Base-by-base conservation (phyloP, 2,113 vertebrate genomes). In the Phoenicopterus ruber region DNA sequence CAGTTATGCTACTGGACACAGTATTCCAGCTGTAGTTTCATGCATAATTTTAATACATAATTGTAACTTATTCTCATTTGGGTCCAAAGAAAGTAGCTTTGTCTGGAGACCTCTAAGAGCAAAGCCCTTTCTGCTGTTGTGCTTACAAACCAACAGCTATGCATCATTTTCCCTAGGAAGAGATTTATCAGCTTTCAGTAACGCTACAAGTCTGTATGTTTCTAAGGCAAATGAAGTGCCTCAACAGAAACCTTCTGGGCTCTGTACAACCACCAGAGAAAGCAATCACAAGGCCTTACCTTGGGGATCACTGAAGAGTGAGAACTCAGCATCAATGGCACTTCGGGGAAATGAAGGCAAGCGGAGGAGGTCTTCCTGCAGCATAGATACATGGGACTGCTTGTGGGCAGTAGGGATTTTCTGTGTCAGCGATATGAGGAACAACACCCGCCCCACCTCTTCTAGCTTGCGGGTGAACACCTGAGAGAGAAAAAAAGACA, bases 401-500 rank as follows among this genome's bases (percentile, higher is more conserved):
- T 99, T 99, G 98, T 99, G 99, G 40, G 99, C 98, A 4, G 98
- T 96, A 13, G 99, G 99, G 96, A 99, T 99, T 97, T 99, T 99
- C 95, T 99, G 99, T 0, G 99, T 99, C 47, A 99, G 98, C 0
- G 99, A 99, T 96, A 99, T 99, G 86, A 99, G 99, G 97, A 99
- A 99, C 59, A 99, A 95, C 63, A 99, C 99, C 6, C 99, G 96
- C 8, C 99, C 99, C 1, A 99, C 99, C 93, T 99, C 99, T 96
- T 99, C 99, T 66, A 99, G 97, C 96, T 99, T 99, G 79, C 99
- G 98, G 7, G 99, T 99, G 95, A 99, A 99, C 91, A 99, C 99
- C 99, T 99, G 44, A 12, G n/a, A 12, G n/a, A 62, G 59, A 42
- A 34, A 74, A 20, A 26, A n/a, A 77, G n/a, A 70, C 38, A 54